Percentiles rank a stretch among this genome's conserved stretches.
These are phyloP conservation scores for Pelmatolapia mariae DNA, from an alignment of 2,113 vertebrate genomes.

Conservation along the genomic window DNA sequence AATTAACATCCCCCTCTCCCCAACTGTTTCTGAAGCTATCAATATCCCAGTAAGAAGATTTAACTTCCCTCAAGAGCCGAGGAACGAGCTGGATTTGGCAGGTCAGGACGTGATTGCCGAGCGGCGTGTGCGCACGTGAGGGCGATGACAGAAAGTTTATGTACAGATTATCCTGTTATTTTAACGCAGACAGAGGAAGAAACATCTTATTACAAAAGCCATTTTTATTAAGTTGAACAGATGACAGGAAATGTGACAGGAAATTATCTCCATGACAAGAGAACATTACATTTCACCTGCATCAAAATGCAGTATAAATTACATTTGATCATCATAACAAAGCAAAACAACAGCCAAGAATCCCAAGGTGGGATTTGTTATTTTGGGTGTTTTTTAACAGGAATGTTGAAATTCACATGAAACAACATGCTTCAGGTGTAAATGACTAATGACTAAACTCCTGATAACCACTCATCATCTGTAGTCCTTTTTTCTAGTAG, in stretches of 20 bases:
- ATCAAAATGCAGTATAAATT: slow-evolving; percentile 41
- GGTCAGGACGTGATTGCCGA: slow-evolving; percentile 12
- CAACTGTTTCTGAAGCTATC: slow-evolving; percentile 55
- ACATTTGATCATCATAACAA: not conserved
- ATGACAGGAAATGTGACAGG: slow-evolving; percentile 10
- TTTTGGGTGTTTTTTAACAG: slow-evolving; percentile 58
- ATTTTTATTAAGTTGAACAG: slow-evolving; percentile 48
- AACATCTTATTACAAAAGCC: slow-evolving; percentile 40
- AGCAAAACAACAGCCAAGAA: slow-evolving; percentile 1
- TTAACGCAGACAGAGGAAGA: slow-evolving; percentile 9
- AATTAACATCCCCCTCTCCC: slow-evolving; percentile 57
- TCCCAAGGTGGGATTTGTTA: slow-evolving; percentile 72
- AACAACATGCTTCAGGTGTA: slow-evolving; percentile 80
- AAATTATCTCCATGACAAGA: not conserved
- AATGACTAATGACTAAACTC: slow-evolving; percentile 70
- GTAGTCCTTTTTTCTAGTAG: not conserved
- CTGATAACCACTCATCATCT: not conserved
- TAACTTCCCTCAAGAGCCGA: slow-evolving; percentile 43
- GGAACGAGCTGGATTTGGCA: slow-evolving; percentile 32
- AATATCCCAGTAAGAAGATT: slow-evolving; percentile 59
- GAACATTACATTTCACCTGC: slow-evolving; percentile 5
- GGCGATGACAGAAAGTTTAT: slow-evolving; percentile 6
- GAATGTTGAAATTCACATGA: slow-evolving; percentile 90
- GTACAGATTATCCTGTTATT: slow-evolving; percentile 9
- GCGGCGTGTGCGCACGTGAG: not conserved